Base-by-base conservation (phyloP, 2,797 vertebrate species). In the Manis pentadactyla region DNA sequence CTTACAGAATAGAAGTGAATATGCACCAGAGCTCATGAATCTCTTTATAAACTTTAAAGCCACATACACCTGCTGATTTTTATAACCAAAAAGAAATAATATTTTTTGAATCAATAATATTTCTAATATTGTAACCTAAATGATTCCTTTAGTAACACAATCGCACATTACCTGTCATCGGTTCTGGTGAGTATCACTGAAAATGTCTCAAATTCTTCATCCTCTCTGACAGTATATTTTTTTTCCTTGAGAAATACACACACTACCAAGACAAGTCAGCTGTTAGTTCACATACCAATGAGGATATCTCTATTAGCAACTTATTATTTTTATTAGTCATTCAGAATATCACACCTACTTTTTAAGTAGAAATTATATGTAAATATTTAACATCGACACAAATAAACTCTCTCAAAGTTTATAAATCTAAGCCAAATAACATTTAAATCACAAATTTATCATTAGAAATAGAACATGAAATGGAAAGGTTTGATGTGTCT, bases 281-380 rank as follows among this genome's bases (percentile, higher is more conserved):
- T 87, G 31, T 5, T 75, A 90, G 85, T 96, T 79, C 84, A 61
- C 34, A 87, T 51, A 87, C 23, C 29, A 94, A 92, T 64, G 21
- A 17, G 37, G 71, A 95, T 83, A 91, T 78, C 64, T 96, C 53
- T 82, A 94, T 95, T 88, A 93, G 64, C 66, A 49, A 18, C 21
- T 53, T 63, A 94, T 94, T 87, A 68, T 5, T 95, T 94, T 93
- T 49, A 94, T 89, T 96, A 94, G n/a, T 87, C 63, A 91, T 51
- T 95, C 79, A 66, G 63, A 95, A 46, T 66, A 94, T 79, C 37
- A 57, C 34, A 63, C 39, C 69, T 74, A 92, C 19, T 59, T 4
- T 23, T 69, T 61, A 37, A 74, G 27, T 61, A 78, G 71, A 81
- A 79, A 93, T 63, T 53, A 37, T 55, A 64, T 84, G 15, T 79